Percentiles rank a stretch among this genome's conserved stretches.
These are phyloP conservation scores for Drosophila nebulosa DNA, from an alignment of 1,140 invertebrate genomes.

Conservation along the genomic window DNA sequence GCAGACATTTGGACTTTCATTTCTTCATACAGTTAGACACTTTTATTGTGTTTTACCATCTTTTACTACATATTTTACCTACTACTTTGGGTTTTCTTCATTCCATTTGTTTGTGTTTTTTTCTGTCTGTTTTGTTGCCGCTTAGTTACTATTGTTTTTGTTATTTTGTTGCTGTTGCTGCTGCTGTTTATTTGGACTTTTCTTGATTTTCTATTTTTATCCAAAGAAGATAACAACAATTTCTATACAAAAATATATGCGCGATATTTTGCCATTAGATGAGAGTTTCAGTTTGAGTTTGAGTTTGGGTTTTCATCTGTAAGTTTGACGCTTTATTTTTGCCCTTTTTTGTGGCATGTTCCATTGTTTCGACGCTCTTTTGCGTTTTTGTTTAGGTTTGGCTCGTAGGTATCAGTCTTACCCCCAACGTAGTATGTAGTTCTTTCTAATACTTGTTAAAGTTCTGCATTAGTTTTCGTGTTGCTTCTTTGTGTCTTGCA, in stretches of 20 bases:
- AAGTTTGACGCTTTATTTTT: constrained; percentile 40
- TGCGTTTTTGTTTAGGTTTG: neutral
- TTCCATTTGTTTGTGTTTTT: constrained; percentile 35
- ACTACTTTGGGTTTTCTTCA: constrained; percentile 26
- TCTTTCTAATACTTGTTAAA: constrained; percentile 29
- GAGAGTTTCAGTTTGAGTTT: constrained; percentile 23
- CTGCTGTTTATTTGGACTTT: constrained; percentile 69
- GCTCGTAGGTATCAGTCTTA: too few relatives aligned
- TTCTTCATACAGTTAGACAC: constrained; percentile 72
- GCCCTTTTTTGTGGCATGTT: constrained; percentile 10
- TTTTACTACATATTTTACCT: constrained; percentile 38
- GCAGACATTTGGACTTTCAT: constrained; percentile 69
- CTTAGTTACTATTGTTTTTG: constrained; percentile 16
- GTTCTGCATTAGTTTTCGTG: constrained; percentile 31
- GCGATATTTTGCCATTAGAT: constrained; percentile 50
- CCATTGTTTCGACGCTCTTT: constrained; percentile 32
- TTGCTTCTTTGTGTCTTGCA: constrained; percentile 1
- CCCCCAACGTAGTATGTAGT: constrained; percentile 19
- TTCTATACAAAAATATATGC: constrained; percentile 43
- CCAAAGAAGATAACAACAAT: constrained; percentile 57
- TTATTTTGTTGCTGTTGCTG: too few relatives aligned
- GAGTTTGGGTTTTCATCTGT: constrained; percentile 23
- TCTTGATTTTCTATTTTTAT: constrained; percentile 68
- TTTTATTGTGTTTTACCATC: constrained; percentile 69
- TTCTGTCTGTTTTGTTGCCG: constrained; percentile 43